These are phyloP conservation scores for Poecilobothrus nobilitatus DNA, from an alignment of 2,888 invertebrate genomes.

Conservation along the genomic window DNA sequence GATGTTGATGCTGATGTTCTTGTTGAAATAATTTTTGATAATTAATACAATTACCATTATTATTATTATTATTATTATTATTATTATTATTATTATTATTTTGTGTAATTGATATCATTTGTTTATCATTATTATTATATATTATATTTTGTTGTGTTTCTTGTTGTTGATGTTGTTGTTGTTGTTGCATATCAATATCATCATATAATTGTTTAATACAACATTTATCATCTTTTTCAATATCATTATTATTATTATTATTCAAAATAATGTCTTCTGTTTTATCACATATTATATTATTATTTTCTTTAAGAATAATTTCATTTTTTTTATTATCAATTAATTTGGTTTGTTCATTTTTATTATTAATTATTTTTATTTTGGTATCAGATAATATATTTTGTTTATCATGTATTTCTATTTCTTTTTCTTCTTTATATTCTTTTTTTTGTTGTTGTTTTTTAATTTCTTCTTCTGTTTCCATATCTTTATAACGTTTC, in stretches of 20 bases:
- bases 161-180: too few relatives aligned
- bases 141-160: constrained; percentile 28
- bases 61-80: constrained; percentile 1
- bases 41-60: not conserved
- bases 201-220: constrained; percentile 1
- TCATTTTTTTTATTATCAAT: not conserved
- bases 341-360: constrained; percentile 1
- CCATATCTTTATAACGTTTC: constrained; percentile 31
- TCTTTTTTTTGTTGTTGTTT: constrained; percentile 25
- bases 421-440: constrained; percentile 14
- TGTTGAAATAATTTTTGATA: constrained; percentile 2
- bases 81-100: not conserved
- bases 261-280: not conserved
- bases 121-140: not conserved
- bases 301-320: not conserved
- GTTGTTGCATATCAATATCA: not conserved
- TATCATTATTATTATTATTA: not conserved
- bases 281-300: not conserved
- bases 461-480: constrained; percentile 27
- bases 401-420: constrained; percentile 17
- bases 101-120: not conserved
- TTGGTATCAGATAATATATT: constrained; percentile 2
- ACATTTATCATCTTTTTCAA: not conserved
- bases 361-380: not conserved
- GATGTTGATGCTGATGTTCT: constrained; percentile 25